Evolutionary conservation across 2,888 invertebrate genomes (phyloP).

Genomic region (Eupeodes latifasciatus): DNA sequence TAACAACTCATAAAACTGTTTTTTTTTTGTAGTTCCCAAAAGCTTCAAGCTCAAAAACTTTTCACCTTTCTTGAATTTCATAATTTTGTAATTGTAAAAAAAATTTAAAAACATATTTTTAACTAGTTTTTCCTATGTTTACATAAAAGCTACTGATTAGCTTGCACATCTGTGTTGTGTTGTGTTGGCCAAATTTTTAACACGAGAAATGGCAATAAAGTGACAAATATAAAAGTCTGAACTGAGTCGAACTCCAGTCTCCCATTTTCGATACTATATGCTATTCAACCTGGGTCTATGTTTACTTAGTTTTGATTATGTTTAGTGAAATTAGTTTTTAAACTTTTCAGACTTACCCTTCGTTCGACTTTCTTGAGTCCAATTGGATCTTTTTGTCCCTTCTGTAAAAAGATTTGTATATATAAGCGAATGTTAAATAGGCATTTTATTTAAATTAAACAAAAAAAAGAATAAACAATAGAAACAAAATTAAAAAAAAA

Average conservation of each 20-base stretch:
- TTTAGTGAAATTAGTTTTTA: neutral
- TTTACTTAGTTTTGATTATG: constrained; percentile 14
- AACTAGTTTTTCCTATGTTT: too few species aligned
- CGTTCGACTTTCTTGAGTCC: constrained; percentile 80
- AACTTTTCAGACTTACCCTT: constrained; percentile 77
- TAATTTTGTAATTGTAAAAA: too few species aligned
- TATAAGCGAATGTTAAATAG: neutral
- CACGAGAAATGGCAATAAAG: too few species aligned
- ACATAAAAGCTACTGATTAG: too few species aligned
- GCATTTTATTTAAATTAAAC: neutral
- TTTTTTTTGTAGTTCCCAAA: neutral
- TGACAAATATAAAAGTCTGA: too few species aligned
- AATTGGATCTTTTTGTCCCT: constrained; percentile 79
- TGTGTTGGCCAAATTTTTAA: too few species aligned
- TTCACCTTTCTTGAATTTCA: too few species aligned
- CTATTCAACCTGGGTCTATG: neutral
- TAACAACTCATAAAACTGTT: neutral
- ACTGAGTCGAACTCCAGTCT: too few species aligned
- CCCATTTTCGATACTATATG: too few species aligned
- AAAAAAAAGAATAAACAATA: constrained; percentile 36
- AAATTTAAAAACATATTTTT: too few species aligned
- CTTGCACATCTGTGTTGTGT: too few species aligned
- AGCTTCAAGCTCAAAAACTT: too few species aligned
- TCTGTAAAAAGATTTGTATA: constrained; percentile 75
- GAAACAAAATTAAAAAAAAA: constrained; percentile 9